Base-by-base conservation (phyloP, 92 coral and sea anemone species). In the Palythoa grandis region DNA sequence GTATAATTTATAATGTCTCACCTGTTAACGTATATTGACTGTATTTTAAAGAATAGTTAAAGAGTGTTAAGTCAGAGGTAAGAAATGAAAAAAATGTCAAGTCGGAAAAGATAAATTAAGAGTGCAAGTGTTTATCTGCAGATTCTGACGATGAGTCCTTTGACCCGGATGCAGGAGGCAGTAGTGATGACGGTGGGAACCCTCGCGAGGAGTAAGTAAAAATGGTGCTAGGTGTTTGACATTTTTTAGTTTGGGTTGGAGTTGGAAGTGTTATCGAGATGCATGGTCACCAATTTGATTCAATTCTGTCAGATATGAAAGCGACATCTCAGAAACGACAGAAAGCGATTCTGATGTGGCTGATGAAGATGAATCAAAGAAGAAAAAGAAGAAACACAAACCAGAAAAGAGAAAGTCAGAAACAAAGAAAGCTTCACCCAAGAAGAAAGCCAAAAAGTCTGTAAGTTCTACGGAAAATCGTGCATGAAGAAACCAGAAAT, bases 131-230 rank as follows among this genome's bases (percentile, higher is more conserved):
- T 43, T 43, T 4, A 43, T 43, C 7, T 40, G 10, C 47, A 80
- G 85, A 80, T 80, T 80, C 85, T 39, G 85, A 80, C 23, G 85
- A 80, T 23, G 85, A 80, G 40, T 80, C 74, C 6, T 80, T 80
- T 80, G 74, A 80, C 29, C 85, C 85, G 5, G 85, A 80, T 48
- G 85, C 85, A 20, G 85, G 63, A 48, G 85, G 72, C 15, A 70
- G 70, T 56, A 80, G 85, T 48, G 85, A 40, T 2, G 60, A 80
- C 1, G 85, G 85, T 10, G 73, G 58, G 47, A 80, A 66, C 43
- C 61, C 53, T 0, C 85, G 85, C 12, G 85, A 80, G 24, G 85
- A 80, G 85, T 80, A 67, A 80, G 85, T 80, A 67, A 9, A 74
- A 2, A 9, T 40, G 8, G 23, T n/a, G 61, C 35, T 29, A 0